Conservation (phyloP, 2,113 vertebrate species). For the Montifringilla adamsi region DNA sequence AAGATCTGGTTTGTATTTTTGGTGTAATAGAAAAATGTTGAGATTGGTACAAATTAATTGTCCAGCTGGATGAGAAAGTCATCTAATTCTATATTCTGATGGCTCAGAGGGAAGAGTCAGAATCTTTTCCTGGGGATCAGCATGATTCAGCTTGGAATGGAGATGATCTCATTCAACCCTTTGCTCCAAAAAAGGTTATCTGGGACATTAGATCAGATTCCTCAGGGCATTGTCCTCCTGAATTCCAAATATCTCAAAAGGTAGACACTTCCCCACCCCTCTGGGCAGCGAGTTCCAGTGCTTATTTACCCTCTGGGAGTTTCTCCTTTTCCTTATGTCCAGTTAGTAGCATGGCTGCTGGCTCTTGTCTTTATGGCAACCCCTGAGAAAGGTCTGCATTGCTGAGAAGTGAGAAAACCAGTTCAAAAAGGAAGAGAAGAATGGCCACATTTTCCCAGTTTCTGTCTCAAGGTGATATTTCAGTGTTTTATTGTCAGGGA, state of each 20-base stretch:
- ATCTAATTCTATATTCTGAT: neutral
- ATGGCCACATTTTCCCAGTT: neutral
- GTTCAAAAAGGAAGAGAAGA: neutral
- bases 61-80: neutral
- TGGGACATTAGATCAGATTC: neutral
- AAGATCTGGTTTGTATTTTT: slow-evolving; percentile 8
- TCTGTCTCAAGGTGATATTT: neutral
- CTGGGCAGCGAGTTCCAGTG: neutral
- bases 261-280: neutral
- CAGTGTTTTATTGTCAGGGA: neutral
- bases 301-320: neutral
- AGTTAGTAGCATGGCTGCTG: neutral
- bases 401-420: neutral
- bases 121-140: neutral
- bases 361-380: neutral
- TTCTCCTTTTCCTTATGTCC: neutral
- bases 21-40: neutral
- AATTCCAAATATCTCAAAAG: neutral
- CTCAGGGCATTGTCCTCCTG: neutral
- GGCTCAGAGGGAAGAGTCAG: neutral
- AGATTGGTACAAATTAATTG: neutral
- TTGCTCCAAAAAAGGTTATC: neutral
- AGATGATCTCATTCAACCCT: neutral
- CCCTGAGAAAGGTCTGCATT: neutral
- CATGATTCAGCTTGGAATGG: neutral